A percentile compares a stretch with the other conserved stretches of the same genome.
These are phyloP conservation scores for Pyrrhosoma nymphula DNA, from an alignment of 2,888 invertebrate species.

Conservation along the genomic window DNA sequence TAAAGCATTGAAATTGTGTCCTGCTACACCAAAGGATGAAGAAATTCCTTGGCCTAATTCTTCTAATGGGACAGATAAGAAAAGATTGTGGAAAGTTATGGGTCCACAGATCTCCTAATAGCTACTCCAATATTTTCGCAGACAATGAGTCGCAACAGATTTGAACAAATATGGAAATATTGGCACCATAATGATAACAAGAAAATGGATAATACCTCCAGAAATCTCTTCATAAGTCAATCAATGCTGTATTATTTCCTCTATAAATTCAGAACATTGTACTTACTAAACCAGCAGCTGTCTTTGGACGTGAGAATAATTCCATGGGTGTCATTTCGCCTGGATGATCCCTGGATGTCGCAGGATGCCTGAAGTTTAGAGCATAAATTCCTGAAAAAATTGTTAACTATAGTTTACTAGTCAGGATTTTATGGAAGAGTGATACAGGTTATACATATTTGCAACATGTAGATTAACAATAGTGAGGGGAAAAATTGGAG, in stretches of 20 bases:
- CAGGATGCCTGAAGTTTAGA: no score
- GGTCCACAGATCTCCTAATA: conserved; percentile 70
- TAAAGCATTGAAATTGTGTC: conserved; percentile 67
- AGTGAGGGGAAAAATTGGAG: no score
- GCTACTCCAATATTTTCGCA: conserved; percentile 70
- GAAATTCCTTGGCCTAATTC: conserved; percentile 70
- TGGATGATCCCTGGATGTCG: no score
- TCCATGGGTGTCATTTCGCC: no score
- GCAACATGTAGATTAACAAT: no score
- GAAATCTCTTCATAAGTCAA: not conserved
- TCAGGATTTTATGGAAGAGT: no score
- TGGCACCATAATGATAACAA: conserved; percentile 51
- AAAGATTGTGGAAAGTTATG: conserved; percentile 71
- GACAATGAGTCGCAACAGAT: conserved; percentile 69
- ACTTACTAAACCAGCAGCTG: no score
- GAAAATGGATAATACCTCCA: not conserved
- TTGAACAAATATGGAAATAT: conserved; percentile 70
- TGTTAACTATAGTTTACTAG: no score
- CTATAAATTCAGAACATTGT: not conserved
- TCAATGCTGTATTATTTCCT: not conserved
- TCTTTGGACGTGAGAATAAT: no score
- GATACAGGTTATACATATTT: no score
- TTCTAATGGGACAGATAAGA: conserved; percentile 71
- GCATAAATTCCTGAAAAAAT: no score
- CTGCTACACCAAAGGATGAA: conserved; percentile 70